Base-by-base conservation (phyloP, 2,113 vertebrate genomes). In the Cinclus mexicanus region DNA sequence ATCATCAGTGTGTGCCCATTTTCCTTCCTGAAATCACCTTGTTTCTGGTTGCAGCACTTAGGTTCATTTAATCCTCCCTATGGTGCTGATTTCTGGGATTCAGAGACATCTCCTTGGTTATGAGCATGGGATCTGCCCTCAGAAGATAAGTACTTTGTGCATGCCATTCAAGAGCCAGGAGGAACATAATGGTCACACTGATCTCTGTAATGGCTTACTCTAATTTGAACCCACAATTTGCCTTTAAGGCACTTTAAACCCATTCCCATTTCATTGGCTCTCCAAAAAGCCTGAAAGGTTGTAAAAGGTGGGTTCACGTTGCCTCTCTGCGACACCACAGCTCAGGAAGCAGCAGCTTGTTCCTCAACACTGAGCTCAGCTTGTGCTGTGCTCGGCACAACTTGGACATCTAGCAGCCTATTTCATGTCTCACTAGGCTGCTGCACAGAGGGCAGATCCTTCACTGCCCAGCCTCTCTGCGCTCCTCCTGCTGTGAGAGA, bases 111-210 rank as follows among this genome's bases (percentile, higher is more conserved):
- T 85, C 13, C 42, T 71, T 72, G 9, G 10, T 57, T 83, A 35
- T 26, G 13, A 49, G 29, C 35, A 8, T 23, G 29, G 24, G 6
- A 35, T 55, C 14, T 81, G 14, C 18, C 10, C 49, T 71, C 24
- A 74, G 64, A 77, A 87, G 35, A 6, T 10, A 26, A 7, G 7
- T n/a, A n/a, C 9, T 68, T 78, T 57, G 22, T 44, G 14, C 0
- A 0, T 41, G 46, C 31, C 1, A 0, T 63, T 72, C 16, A 37
- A 15, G 61, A 76, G 20, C 37, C 20, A 78, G 17, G 1, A 3
- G 14, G 4, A 11, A 60, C 31, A 13, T 47, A 76, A 31, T 1
- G 1, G 7, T 53, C n/a, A 17, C 13, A 35, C 12, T 28, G 46
- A 19, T 28, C 23, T 35, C 63, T 65, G 14, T 41, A 26, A 14